Conservation (phyloP, 2,113 vertebrate species). For the Dunckerocampus dactyliophorus region DNA sequence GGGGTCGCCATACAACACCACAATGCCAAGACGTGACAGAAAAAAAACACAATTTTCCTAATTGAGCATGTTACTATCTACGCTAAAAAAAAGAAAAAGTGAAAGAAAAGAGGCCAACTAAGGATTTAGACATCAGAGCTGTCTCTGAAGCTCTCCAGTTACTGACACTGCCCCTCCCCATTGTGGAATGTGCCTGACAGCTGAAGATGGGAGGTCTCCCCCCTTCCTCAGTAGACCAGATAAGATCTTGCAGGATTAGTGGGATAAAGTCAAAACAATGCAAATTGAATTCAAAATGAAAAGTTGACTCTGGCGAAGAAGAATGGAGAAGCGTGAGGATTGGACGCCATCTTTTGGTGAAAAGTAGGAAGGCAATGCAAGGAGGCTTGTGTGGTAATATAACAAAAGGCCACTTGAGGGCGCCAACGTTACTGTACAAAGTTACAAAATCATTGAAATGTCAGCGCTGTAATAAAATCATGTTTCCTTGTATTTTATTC, state of each 20-base stretch:
- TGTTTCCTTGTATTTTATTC: neutral
- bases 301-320: neutral
- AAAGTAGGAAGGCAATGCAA: neutral
- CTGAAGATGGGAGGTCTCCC: constrained; percentile 40
- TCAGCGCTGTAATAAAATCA: neutral
- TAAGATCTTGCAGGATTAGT: neutral
- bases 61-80: no score
- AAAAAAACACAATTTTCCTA: no score
- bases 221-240: constrained; percentile 8
- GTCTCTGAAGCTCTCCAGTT: constrained; percentile 43
- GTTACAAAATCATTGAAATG: no score
- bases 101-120: constrained; percentile 7
- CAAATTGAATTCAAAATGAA: neutral
- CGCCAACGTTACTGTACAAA: constrained; percentile 18
- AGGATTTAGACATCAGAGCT: constrained; percentile 57
- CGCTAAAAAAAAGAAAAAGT: no score
- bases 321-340: neutral
- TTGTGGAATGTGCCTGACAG: constrained; percentile 43
- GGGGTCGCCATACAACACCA: no score
- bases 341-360: constrained; percentile 35
- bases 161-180: constrained; percentile 27
- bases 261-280: neutral
- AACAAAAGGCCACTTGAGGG: constrained; percentile 31
- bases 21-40: no score
- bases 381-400: neutral